These are phyloP conservation scores for Anas platyrhynchos DNA, from an alignment of 2,113 vertebrate species.

Conservation along the genomic window DNA sequence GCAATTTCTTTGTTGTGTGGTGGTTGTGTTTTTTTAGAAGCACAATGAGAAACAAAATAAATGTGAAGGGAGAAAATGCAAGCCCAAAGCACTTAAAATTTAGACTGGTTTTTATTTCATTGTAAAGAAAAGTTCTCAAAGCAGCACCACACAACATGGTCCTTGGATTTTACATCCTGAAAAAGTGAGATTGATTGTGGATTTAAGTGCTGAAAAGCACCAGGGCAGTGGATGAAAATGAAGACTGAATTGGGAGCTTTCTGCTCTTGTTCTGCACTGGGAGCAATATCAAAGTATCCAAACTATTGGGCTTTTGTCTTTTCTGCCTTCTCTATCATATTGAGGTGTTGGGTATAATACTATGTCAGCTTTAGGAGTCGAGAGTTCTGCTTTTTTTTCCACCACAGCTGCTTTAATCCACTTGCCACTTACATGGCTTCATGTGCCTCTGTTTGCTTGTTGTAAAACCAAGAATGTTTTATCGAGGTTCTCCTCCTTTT, in stretches of 20 bases:
- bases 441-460: not conserved
- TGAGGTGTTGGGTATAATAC: not conserved
- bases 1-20: not conserved
- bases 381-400: not conserved
- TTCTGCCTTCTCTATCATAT: not conserved
- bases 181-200: not conserved
- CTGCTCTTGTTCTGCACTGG: not conserved
- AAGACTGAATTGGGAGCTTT: not conserved
- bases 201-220: not conserved
- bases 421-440: not conserved
- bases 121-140: not conserved
- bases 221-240: not conserved
- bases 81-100: constrained; percentile 15
- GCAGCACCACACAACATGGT: not conserved
- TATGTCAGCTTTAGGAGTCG: fast-evolving
- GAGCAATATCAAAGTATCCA: not conserved
- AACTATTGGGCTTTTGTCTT: fast-evolving
- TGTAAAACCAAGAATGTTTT: not conserved
- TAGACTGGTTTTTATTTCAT: not conserved
- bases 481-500: not conserved
- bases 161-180: not conserved
- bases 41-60: not conserved
- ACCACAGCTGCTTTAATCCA: not conserved
- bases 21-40: not conserved
- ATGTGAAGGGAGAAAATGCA: not conserved